Evolutionary conservation across 1,140 invertebrate genomes (phyloP).

Genomic region (Colletes latitarsis): DNA sequence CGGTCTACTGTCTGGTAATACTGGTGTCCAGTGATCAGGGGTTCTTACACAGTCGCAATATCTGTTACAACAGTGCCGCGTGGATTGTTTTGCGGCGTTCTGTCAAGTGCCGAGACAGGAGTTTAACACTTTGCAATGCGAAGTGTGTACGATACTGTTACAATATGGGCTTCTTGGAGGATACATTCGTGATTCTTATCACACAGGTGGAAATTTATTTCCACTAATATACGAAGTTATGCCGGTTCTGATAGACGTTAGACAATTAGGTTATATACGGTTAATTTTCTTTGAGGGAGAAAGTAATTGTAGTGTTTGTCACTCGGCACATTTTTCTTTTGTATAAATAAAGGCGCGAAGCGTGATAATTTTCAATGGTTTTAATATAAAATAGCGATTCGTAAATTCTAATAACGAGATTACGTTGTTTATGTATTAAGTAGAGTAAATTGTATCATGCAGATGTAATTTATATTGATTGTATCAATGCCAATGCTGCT

Average conservation of each 20-base stretch:
- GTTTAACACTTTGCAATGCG: constrained; percentile 51
- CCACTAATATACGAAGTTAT: constrained; percentile 39
- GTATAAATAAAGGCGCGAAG: not conserved
- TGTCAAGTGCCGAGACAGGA: constrained; percentile 8
- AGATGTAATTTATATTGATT: constrained; percentile 10
- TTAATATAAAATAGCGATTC: not conserved
- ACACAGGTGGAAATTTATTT: constrained; percentile 83
- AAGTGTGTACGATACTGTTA: constrained; percentile 39
- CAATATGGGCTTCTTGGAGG: constrained; percentile 86
- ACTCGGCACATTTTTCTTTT: not conserved
- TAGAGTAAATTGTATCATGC: constrained; percentile 6
- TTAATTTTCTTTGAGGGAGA: not conserved
- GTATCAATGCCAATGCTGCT: constrained; percentile 20
- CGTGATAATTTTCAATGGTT: not conserved
- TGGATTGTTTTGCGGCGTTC: constrained; percentile 7
- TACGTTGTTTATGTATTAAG: constrained; percentile 3
- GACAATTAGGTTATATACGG: constrained; percentile 40
- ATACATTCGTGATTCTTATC: constrained; percentile 85
- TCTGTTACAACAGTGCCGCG: not conserved
- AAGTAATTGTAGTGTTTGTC: constrained; percentile 10
- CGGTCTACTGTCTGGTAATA: too few species aligned
- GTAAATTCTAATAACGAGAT: not conserved
- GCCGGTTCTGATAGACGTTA: constrained; percentile 43
- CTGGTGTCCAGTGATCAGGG: too few species aligned
- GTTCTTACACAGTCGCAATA: not conserved